Base-by-base conservation (phyloP, 2,888 invertebrate species). In the Campoplex capitator region DNA sequence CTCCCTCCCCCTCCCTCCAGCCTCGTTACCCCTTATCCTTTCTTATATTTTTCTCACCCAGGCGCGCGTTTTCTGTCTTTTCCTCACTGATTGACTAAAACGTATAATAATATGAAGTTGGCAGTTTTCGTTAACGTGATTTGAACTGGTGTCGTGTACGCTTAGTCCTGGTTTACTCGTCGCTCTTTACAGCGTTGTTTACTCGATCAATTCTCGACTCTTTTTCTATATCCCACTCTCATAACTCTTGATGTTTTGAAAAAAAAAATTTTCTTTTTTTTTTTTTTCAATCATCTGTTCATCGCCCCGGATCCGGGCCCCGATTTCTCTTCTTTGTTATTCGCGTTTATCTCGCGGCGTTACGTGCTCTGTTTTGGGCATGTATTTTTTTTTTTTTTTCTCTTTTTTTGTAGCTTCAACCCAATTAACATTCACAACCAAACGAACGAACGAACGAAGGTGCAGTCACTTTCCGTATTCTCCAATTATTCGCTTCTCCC, bases 81-180 rank as follows among this genome's bases (percentile, higher is more conserved):
- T 78, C 68, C 78, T 89, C 88, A 84, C 89, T 90, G 92, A 93
- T 92, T 92, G 91, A 92, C 91, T 92, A 92, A 91, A 91, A 92
- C 91, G 91, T 93, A 91, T 92, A 89, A 88, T 90, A 92, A 92
- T 92, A 93, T 92, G 92, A 93, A 92, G 92, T 93, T 93, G 93
- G 93, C 93, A 93, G 93, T 93, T 93, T 92, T 92, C 91, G 92
- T 93, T 92, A 92, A 92, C 89, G 92, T 92, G 89, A 91, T 92
- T 92, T 91, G 90, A 92, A 92, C 91, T 92, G 90, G 86, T 89
- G 86, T 89, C 90, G 88, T 83, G 85, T 87, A 87, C 88, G 83
- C 83, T 87, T 80, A 85, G 83, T 89, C 80, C 88, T 76, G 85
- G 85, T 86, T 88, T 62, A 75, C 79, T 56, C 71, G n/a, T 76